phyloP scores from a whole-genome alignment of 2,797 vertebrate species.

The Enteromius treurensis region DNA sequence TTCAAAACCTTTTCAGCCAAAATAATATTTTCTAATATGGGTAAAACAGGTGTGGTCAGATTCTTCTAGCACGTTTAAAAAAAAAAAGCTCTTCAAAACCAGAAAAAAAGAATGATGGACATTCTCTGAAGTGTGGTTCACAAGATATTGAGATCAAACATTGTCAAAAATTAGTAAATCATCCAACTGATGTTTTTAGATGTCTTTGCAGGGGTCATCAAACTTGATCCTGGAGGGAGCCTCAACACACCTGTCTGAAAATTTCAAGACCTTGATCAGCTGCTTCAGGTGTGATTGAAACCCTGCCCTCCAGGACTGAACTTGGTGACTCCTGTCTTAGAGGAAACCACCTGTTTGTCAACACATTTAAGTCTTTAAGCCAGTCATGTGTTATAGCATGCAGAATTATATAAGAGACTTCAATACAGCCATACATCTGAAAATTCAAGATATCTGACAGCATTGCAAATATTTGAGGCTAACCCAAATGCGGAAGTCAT shows the following conservation, averaged over 20 bases:
- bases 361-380: neutral
- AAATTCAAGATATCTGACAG: neutral
- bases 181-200: neutral
- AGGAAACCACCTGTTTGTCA: neutral
- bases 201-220: neutral
- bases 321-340: neutral
- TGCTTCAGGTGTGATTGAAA: too few species aligned
- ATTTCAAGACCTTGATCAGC: too few species aligned
- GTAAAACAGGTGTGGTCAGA: slow-evolving; percentile 1
- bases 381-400: neutral
- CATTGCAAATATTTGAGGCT: neutral
- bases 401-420: neutral
- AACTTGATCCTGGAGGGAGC: too few species aligned
- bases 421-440: too few species aligned
- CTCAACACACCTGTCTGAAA: too few species aligned
- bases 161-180: neutral
- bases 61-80: neutral
- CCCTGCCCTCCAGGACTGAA: too few species aligned
- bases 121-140: neutral
- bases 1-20: neutral
- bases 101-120: neutral
- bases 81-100: neutral
- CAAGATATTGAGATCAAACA: neutral
- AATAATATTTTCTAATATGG: neutral
- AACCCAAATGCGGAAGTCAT: neutral